Conservation (phyloP, 2,113 vertebrate genomes). For the Aviceda subcristata region DNA sequence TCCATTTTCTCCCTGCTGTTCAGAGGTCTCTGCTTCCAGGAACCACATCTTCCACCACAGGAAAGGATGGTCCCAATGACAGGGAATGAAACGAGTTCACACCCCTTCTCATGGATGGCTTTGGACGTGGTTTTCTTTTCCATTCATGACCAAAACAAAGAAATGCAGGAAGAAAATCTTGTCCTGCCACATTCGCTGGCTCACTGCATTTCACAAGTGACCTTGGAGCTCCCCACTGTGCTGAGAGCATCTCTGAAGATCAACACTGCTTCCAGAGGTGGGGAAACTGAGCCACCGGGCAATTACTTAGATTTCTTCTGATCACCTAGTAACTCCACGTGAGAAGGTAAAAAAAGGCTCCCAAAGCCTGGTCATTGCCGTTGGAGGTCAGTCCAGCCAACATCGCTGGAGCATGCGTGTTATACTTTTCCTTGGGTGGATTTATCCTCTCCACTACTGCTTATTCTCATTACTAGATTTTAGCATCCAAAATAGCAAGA, state of each 20-base stretch:
- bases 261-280: neutral
- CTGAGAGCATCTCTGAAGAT: neutral
- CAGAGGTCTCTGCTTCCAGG: neutral
- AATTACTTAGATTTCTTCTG: neutral
- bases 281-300: neutral
- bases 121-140: neutral
- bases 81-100: accelerated
- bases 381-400: neutral
- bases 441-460: neutral
- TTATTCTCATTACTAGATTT: neutral
- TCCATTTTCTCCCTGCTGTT: neutral
- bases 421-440: neutral
- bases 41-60: neutral
- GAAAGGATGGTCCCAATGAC: accelerated
- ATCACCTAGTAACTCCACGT: neutral
- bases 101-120: neutral
- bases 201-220: neutral
- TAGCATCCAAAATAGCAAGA: accelerated
- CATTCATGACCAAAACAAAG: neutral
- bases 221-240: neutral
- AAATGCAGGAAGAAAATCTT: neutral
- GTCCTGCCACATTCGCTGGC: neutral
- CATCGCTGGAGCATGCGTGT: neutral
- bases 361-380: neutral
- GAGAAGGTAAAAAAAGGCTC: neutral